phyloP scores from a whole-genome alignment of 2,888 invertebrate genomes.

The Mythimna albipuncta region DNA sequence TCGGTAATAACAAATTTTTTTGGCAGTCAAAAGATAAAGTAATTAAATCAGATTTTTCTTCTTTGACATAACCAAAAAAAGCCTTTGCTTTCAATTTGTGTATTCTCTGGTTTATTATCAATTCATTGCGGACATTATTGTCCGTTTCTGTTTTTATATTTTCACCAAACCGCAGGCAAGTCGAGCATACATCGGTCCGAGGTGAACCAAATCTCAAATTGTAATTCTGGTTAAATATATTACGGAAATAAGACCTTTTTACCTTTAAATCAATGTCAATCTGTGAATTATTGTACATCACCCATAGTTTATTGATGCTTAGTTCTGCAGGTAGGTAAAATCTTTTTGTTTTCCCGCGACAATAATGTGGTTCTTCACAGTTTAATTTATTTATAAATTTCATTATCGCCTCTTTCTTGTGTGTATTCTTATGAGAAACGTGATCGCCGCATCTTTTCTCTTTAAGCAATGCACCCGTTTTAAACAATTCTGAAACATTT shows the following conservation, averaged over 20 bases:
- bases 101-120: no score
- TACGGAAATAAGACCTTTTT: constrained; percentile 11
- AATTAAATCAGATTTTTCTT: no score
- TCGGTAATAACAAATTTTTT: no score
- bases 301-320: constrained; percentile 7
- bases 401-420: constrained; percentile 2
- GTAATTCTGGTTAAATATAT: constrained; percentile 13
- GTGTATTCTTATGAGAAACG: not conserved
- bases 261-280: constrained; percentile 11
- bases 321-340: constrained; percentile 4
- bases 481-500: no score
- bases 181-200: constrained; percentile 1
- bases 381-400: constrained; percentile 12
- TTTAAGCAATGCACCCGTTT: constrained; percentile 1
- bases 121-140: no score
- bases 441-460: constrained; percentile 5
- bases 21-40: no score
- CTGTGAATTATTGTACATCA: constrained; percentile 5
- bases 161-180: no score
- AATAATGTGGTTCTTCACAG: constrained; percentile 19
- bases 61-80: no score
- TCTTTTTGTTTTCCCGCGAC: constrained; percentile 15
- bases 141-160: no score
- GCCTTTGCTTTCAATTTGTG: no score
- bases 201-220: constrained; percentile 14